These are phyloP conservation scores for Melanophora roralis DNA, from an alignment of 2,888 invertebrate genomes.

Conservation along the genomic window DNA sequence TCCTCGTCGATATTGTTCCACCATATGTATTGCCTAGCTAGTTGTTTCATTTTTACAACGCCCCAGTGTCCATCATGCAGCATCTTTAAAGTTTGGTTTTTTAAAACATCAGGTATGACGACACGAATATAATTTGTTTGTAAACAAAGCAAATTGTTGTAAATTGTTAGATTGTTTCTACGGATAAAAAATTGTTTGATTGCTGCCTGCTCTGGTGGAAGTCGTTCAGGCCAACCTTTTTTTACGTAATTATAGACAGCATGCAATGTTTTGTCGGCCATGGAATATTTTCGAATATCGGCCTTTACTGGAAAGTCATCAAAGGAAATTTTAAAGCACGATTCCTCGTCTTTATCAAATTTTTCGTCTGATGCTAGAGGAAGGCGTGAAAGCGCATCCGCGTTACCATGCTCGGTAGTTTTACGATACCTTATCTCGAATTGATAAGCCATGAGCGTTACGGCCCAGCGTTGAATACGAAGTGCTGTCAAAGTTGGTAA, in stretches of 20 bases:
- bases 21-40: constrained; percentile 20
- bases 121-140: constrained; percentile 37
- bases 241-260: neutral
- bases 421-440: constrained; percentile 47
- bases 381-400: constrained; percentile 55
- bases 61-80: constrained; percentile 53
- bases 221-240: constrained; percentile 1
- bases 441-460: constrained; percentile 36
- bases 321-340: neutral
- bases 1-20: constrained; percentile 34
- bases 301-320: constrained; percentile 7
- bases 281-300: constrained; percentile 2
- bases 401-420: constrained; percentile 53
- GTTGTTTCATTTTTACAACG: constrained; percentile 39
- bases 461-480: constrained; percentile 42
- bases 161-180: neutral
- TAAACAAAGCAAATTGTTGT: constrained; percentile 26
- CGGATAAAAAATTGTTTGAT: neutral
- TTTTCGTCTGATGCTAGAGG: constrained; percentile 39
- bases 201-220: neutral
- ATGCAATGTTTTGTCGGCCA: constrained; percentile 1
- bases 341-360: constrained; percentile 48
- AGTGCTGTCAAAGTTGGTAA: constrained; percentile 33
- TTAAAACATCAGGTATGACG: constrained; percentile 36
- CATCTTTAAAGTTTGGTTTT: constrained; percentile 25